Evolutionary conservation across 2,888 invertebrate species (phyloP).

Genomic region (Seira ritae): DNA sequence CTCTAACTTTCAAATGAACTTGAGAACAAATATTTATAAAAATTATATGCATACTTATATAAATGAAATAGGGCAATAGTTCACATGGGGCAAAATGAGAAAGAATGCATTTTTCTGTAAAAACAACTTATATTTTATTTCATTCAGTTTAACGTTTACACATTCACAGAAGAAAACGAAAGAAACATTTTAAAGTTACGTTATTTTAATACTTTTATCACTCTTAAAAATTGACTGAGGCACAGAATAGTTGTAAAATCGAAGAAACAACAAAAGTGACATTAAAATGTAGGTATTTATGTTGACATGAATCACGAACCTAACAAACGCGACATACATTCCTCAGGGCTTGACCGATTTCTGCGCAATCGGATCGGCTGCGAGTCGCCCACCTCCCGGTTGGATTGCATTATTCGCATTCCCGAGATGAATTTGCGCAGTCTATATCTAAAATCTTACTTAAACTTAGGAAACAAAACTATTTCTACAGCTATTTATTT

Average conservation of each 20-base stretch:
- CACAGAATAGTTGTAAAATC: neutral
- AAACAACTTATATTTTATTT: neutral
- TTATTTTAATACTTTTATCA: conserved; percentile 11
- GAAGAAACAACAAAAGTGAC: neutral
- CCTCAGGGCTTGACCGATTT: neutral
- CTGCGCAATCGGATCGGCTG: neutral
- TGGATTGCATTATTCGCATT: neutral
- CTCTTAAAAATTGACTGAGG: neutral
- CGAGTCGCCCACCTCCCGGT: neutral
- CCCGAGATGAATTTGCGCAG: neutral
- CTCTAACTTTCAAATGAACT: neutral
- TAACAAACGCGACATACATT: neutral
- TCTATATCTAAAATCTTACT: neutral
- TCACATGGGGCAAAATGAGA: neutral
- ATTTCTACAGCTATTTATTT: no score
- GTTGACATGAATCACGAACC: neutral
- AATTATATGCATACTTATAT: no score
- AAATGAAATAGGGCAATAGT: neutral
- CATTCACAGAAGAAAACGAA: neutral
- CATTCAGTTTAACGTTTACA: neutral
- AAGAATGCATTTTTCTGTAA: neutral
- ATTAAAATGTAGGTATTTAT: neutral
- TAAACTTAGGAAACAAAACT: neutral
- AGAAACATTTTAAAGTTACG: neutral
- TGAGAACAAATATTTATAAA: no score